These are phyloP conservation scores for Caenorhabditis latens DNA, from an alignment of 1,140 invertebrate species.

Conservation along the genomic window DNA sequence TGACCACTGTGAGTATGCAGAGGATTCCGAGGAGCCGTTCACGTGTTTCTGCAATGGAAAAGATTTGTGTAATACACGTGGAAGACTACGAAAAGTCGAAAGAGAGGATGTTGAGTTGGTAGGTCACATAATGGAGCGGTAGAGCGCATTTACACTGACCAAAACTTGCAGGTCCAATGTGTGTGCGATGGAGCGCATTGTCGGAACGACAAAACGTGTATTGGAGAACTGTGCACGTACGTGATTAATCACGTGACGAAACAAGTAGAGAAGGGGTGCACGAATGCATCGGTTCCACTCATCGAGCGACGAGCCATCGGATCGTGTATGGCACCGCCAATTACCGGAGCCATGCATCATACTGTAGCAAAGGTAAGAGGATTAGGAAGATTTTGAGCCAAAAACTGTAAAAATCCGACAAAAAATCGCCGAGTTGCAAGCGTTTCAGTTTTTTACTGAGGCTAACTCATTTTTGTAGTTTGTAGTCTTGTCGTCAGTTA, in stretches of 20 bases:
- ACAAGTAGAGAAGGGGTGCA: constrained; percentile 71
- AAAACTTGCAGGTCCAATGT: constrained; percentile 69
- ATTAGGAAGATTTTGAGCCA: background rate
- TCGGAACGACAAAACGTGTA: constrained; percentile 66
- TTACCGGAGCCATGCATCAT: constrained; percentile 78
- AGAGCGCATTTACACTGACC: background rate
- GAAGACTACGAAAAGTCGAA: constrained; percentile 65
- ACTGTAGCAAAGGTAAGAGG: constrained; percentile 65
- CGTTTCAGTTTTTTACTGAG: too few relatives aligned
- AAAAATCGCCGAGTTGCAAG: too few relatives aligned
- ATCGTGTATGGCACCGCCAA: constrained; percentile 77
- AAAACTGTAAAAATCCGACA: too few relatives aligned
- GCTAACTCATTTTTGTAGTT: too few relatives aligned
- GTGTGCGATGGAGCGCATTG: constrained; percentile 74
- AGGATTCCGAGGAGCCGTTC: constrained; percentile 69
- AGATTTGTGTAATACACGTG: constrained; percentile 71
- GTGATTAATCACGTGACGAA: constrained; percentile 73
- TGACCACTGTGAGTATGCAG: constrained; percentile 72
- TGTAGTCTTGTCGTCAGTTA: too few relatives aligned
- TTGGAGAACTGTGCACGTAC: constrained; percentile 75
- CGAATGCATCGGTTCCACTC: constrained; percentile 75
- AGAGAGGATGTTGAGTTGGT: constrained; percentile 69
- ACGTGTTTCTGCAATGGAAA: constrained; percentile 75
- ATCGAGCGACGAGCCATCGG: constrained; percentile 74
- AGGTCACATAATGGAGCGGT: too few relatives aligned